phyloP scores from a whole-genome alignment of 2,113 vertebrate genomes.

The Vicugna pacos region DNA sequence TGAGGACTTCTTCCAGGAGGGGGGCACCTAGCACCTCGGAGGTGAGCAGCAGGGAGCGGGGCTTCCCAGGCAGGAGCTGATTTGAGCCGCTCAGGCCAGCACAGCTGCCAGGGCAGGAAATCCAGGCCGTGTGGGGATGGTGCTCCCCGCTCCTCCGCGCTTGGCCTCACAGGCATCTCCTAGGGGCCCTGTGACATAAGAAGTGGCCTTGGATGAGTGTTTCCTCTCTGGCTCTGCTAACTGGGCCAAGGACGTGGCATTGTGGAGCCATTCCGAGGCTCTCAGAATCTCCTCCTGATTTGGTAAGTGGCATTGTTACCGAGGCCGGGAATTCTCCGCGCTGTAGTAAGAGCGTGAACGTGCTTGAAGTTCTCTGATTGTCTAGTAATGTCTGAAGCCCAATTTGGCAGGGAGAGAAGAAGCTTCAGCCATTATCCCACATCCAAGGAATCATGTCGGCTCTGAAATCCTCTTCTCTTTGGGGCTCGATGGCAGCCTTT shows the following conservation, averaged over 20 bases:
- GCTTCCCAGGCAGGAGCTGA: rapidly evolving
- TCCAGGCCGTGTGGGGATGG: rapidly evolving
- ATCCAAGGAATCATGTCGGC: neutral
- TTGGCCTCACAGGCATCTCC: neutral
- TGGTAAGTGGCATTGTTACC: neutral
- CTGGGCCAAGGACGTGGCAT: rapidly evolving
- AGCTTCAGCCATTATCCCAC: rapidly evolving
- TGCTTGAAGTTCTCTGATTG: neutral
- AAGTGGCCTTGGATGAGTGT: rapidly evolving
- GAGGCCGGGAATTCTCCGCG: neutral
- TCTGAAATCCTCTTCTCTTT: neutral
- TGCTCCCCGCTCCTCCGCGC: rapidly evolving
- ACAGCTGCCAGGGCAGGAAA: rapidly evolving
- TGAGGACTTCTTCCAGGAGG: rapidly evolving
- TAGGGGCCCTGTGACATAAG: rapidly evolving
- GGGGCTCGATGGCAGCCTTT: rapidly evolving
- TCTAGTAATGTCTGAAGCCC: neutral
- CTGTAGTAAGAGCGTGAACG: rapidly evolving
- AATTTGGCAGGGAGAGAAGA: neutral
- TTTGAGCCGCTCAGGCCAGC: rapidly evolving
- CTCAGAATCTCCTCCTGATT: neutral
- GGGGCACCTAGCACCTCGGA: rapidly evolving
- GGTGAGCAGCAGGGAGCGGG: rapidly evolving
- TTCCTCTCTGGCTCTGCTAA: rapidly evolving
- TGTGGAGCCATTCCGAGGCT: rapidly evolving